These are phyloP conservation scores for Scolopax rusticola DNA, from an alignment of 2,797 vertebrate genomes.

Conservation along the genomic window DNA sequence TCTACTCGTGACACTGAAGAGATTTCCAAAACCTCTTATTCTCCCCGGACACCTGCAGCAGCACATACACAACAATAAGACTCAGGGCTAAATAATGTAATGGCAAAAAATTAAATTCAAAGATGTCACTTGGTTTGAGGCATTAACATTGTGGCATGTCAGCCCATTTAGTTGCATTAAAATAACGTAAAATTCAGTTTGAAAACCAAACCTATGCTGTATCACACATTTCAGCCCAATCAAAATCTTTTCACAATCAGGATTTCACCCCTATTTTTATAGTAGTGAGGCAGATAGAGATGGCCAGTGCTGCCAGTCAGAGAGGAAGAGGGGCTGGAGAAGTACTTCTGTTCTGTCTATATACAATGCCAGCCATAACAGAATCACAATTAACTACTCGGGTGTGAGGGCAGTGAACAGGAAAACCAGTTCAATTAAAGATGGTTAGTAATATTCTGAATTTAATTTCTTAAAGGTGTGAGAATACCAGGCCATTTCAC, in stretches of 20 bases:
- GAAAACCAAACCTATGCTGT: background rate
- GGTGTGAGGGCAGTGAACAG: background rate
- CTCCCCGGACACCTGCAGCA: background rate
- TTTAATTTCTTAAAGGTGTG: background rate
- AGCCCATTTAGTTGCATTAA: background rate
- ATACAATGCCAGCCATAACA: too few species aligned
- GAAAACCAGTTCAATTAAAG: background rate
- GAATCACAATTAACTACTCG: too few species aligned
- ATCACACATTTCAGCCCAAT: background rate
- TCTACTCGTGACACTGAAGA: background rate
- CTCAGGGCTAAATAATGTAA: background rate
- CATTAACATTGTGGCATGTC: background rate
- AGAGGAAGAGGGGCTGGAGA: background rate
- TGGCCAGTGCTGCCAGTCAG: background rate
- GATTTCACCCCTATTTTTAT: background rate
- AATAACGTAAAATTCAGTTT: background rate
- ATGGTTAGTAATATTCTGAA: background rate
- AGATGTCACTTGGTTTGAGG: background rate
- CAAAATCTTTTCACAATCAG: background rate
- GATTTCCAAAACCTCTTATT: background rate
- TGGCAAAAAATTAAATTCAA: background rate
- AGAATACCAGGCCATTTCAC: background rate
- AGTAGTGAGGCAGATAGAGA: background rate
- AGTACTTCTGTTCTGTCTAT: background rate
- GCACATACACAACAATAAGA: background rate